Conservation (phyloP, 1,140 invertebrate species). For the Neodiprion lecontei region DNA sequence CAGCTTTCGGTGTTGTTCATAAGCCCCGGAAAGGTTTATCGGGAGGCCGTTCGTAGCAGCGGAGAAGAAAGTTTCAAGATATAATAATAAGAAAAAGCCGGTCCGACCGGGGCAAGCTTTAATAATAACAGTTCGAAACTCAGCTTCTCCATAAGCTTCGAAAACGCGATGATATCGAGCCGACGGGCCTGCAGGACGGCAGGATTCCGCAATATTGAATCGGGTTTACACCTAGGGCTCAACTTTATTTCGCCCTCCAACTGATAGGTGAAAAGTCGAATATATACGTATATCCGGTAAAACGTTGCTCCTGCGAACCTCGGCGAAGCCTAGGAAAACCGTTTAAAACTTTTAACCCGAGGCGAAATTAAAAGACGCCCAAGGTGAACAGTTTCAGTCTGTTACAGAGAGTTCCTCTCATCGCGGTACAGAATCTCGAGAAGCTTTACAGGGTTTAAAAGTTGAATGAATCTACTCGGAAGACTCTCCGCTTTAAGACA, state of each 20-base stretch:
- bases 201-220: not conserved
- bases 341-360: not conserved
- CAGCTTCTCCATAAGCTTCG: too few relatives aligned
- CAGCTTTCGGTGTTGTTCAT: not conserved
- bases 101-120: too few relatives aligned
- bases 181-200: too few relatives aligned
- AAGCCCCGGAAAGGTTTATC: not conserved
- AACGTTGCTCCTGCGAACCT: too few relatives aligned
- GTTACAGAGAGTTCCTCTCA: not conserved
- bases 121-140: too few relatives aligned
- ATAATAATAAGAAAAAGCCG: too few relatives aligned
- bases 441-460: slow-evolving; percentile 2
- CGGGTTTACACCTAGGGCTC: not conserved
- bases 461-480: not conserved
- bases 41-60: too few relatives aligned
- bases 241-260: not conserved
- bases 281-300: too few relatives aligned
- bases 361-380: not conserved
- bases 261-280: not conserved
- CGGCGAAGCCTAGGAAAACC: not conserved
- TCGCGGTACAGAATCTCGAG: too few relatives aligned
- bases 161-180: too few relatives aligned
- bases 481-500: too few relatives aligned
- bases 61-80: too few relatives aligned
- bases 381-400: not conserved